phyloP scores from a whole-genome alignment of 1,140 invertebrate species.

The Globodera ellingtonae region DNA sequence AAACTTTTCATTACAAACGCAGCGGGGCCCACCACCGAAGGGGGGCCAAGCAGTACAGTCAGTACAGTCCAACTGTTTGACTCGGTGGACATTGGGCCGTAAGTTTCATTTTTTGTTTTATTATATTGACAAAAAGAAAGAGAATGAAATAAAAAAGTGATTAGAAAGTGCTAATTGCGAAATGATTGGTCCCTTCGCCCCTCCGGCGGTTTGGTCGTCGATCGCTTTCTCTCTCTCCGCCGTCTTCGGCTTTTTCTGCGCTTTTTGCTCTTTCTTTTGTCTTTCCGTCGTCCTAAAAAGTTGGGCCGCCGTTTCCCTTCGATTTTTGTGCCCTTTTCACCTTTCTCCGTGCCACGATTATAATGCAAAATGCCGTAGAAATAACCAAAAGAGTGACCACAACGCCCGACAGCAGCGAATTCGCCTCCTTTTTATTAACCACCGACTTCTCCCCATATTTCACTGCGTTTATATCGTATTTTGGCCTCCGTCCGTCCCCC shows the following conservation, averaged over 20 bases:
- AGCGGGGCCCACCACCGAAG: background rate
- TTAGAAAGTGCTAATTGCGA: conserved; percentile 22
- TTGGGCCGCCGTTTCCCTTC: background rate
- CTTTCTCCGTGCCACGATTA: conserved; percentile 49
- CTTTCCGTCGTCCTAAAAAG: conserved; percentile 8
- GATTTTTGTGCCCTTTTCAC: conserved; percentile 31
- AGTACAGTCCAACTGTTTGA: conserved; percentile 15
- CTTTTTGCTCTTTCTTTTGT: background rate
- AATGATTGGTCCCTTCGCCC: background rate
- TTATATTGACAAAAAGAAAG: conserved; percentile 20
- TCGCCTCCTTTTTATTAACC: conserved; percentile 37
- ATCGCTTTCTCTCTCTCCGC: conserved; percentile 6
- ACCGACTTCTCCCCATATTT: conserved; percentile 45
- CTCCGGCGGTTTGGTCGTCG: background rate
- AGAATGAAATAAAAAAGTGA: conserved; percentile 13
- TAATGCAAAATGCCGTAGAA: conserved; percentile 41
- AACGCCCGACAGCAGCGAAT: conserved; percentile 44
- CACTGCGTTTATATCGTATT: conserved; percentile 50
- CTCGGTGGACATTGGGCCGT: conserved; percentile 25
- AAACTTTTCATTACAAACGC: conserved; percentile 30
- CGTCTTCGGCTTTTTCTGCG: background rate
- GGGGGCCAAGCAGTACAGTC: background rate
- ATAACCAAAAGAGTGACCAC: conserved; percentile 44
- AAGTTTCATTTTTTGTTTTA: conserved; percentile 1
- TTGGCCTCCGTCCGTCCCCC: conserved; percentile 47